These are phyloP conservation scores for Upupa epops DNA, from an alignment of 2,113 vertebrate species.

Conservation along the genomic window DNA sequence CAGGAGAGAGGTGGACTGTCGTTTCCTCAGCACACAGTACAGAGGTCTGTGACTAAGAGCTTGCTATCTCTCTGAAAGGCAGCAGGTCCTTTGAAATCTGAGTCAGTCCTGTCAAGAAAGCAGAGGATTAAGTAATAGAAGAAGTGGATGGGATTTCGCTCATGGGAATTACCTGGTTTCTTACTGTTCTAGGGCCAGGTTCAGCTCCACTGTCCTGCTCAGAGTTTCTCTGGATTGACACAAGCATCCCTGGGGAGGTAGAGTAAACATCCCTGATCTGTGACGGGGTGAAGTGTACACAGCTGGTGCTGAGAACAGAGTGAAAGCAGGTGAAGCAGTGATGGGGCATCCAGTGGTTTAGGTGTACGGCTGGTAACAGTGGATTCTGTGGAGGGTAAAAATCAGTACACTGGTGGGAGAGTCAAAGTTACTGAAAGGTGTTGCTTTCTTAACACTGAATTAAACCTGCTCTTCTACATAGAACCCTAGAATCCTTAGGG, in stretches of 20 bases:
- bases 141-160: neutral
- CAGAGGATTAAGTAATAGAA: neutral
- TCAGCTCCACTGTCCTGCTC: neutral
- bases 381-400: neutral
- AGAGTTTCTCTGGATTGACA: neutral
- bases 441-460: neutral
- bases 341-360: neutral
- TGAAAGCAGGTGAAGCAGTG: neutral
- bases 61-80: neutral
- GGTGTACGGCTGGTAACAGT: neutral
- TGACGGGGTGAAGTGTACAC: neutral
- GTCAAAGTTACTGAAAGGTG: neutral
- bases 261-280: neutral
- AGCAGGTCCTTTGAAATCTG: neutral
- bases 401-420: neutral
- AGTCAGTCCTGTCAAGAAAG: slow-evolving; percentile 19
- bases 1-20: neutral
- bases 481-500: no score
- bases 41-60: neutral
- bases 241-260: neutral
- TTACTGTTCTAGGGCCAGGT: neutral
- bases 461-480: neutral
- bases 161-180: neutral
- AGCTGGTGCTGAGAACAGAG: neutral
- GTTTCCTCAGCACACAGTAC: neutral